phyloP scores from a whole-genome alignment of 92 coral and sea anemone genomes.

The Ricordea florida region DNA sequence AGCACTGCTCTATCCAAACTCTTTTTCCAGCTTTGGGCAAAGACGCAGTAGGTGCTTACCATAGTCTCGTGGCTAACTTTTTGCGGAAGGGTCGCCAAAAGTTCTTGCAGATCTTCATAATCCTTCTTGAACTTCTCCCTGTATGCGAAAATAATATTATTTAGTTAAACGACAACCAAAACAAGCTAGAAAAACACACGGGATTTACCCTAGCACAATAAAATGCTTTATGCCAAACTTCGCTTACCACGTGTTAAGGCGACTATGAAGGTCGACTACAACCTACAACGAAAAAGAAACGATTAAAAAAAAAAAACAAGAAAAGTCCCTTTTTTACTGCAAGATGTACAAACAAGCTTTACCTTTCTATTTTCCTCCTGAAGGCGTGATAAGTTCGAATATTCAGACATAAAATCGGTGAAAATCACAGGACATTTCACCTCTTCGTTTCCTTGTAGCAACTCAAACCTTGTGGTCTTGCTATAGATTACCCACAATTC shows the following conservation, averaged over 20 bases:
- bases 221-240: not conserved
- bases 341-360: not conserved
- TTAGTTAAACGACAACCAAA: not conserved
- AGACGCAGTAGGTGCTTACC: constrained; percentile 52
- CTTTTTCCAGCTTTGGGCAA: too few species aligned
- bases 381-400: constrained; percentile 65
- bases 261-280: constrained; percentile 64
- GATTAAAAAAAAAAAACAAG: not conserved
- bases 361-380: constrained; percentile 83
- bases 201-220: not conserved
- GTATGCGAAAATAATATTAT: not conserved
- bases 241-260: constrained; percentile 78
- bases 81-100: constrained; percentile 67
- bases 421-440: too few species aligned
- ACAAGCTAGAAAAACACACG: not conserved
- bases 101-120: constrained; percentile 73
- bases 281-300: constrained; percentile 37
- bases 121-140: constrained; percentile 87
- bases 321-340: too few species aligned
- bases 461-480: too few species aligned
- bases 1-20: too few species aligned
- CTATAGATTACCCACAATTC: constrained; percentile 30
- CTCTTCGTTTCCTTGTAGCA: too few species aligned
- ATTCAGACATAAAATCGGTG: constrained; percentile 44
- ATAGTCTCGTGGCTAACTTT: constrained; percentile 86